phyloP scores from a whole-genome alignment of 2,888 invertebrate genomes.

The Agrotis exclamationis region DNA sequence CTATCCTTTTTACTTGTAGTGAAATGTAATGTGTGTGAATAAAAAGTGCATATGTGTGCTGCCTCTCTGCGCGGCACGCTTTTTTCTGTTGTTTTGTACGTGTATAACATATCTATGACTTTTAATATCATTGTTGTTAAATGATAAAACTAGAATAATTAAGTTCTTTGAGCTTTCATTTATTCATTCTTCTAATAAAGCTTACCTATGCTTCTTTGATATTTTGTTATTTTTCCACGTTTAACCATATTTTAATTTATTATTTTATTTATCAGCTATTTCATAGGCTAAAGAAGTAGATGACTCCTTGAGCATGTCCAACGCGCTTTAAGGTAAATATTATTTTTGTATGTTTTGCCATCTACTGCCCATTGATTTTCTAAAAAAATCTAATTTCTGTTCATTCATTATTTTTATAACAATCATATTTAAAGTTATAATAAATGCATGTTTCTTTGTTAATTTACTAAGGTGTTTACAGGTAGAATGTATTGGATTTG shows the following conservation, averaged over 20 bases:
- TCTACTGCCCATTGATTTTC: neutral
- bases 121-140: too few relatives aligned
- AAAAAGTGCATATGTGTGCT: too few relatives aligned
- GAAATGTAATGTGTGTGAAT: too few relatives aligned
- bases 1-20: too few relatives aligned
- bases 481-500: neutral
- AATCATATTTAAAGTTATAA: neutral
- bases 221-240: conserved; percentile 22
- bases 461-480: neutral
- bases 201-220: conserved; percentile 25
- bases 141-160: too few relatives aligned
- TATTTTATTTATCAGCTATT: conserved; percentile 70
- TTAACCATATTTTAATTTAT: conserved; percentile 61
- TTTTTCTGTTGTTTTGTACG: too few relatives aligned
- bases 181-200: neutral
- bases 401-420: neutral
- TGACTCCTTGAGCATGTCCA: conserved; percentile 75
- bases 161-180: conserved; percentile 2
- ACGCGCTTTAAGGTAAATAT: conserved; percentile 74
- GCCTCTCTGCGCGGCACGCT: too few relatives aligned
- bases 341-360: conserved; percentile 49
- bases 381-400: neutral
- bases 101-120: too few relatives aligned
- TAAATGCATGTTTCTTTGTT: conserved; percentile 10
- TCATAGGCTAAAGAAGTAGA: conserved; percentile 75